phyloP scores from a whole-genome alignment of 2,888 invertebrate genomes.

The Dexiosoma caninum region DNA sequence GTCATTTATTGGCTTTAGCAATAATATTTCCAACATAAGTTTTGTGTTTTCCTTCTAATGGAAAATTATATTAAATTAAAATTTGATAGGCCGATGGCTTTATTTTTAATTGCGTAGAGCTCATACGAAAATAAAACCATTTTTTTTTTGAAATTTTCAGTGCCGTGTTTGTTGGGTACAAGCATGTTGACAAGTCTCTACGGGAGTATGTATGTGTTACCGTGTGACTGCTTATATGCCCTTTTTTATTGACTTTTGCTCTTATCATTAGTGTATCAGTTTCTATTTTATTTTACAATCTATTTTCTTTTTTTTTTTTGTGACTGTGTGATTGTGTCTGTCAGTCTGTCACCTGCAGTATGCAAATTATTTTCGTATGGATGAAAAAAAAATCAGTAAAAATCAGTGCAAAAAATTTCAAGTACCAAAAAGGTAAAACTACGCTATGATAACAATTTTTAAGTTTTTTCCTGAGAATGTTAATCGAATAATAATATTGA shows the following conservation, averaged over 20 bases:
- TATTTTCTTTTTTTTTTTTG: conserved; percentile 11
- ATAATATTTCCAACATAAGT: too few species aligned
- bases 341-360: conserved; percentile 16
- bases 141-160: too few species aligned
- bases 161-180: not conserved
- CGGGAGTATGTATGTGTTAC: not conserved
- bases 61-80: too few species aligned
- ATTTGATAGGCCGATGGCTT: too few species aligned
- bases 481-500: too few species aligned
- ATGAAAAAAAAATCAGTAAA: not conserved
- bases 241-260: conserved; percentile 56
- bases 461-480: too few species aligned
- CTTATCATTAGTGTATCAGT: conserved; percentile 60
- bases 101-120: too few species aligned
- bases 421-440: not conserved
- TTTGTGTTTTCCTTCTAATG: too few species aligned
- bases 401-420: not conserved
- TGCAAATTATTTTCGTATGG: conserved; percentile 17
- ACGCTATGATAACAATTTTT: too few species aligned
- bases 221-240: not conserved
- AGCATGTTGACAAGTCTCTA: not conserved
- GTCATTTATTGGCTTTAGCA: too few species aligned
- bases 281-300: conserved; percentile 40
- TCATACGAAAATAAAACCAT: too few species aligned
- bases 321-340: not conserved